Conservation (phyloP, 1,140 invertebrate species). For the Pachypeltis micranthus region DNA sequence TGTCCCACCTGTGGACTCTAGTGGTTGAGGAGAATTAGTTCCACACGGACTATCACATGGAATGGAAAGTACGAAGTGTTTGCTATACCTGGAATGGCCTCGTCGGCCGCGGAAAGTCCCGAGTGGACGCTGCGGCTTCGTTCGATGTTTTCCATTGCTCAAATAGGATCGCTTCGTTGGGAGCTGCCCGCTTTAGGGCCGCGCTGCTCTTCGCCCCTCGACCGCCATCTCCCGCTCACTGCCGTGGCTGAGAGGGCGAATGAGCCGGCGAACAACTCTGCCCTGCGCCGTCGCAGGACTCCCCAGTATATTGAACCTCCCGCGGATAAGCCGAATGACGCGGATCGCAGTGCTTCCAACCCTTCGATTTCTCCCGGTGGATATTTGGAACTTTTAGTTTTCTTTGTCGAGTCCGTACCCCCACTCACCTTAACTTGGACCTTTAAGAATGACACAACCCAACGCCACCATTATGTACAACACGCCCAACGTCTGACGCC, state of each 20-base stretch:
- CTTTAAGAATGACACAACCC: too few species aligned
- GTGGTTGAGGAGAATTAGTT: too few species aligned
- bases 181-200: not conserved
- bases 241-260: not conserved
- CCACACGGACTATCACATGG: too few species aligned
- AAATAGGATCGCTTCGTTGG: not conserved
- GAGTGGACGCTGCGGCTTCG: slow-evolving; percentile 15
- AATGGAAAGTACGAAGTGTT: too few species aligned
- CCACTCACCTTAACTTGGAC: too few species aligned
- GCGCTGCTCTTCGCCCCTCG: too few species aligned
- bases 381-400: not conserved
- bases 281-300: not conserved
- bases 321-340: not conserved
- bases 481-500: too few species aligned
- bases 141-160: slow-evolving; percentile 16
- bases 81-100: slow-evolving; percentile 18
- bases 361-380: not conserved
- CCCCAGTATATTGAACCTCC: not conserved
- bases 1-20: too few species aligned
- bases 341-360: not conserved
- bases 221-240: not conserved
- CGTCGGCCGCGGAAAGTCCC: slow-evolving; percentile 18
- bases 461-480: too few species aligned
- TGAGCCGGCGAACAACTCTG: not conserved
- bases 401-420: slow-evolving; percentile 4